phyloP scores from a whole-genome alignment of 1,140 invertebrate genomes.

The Pseudachorutes palmiensis region DNA sequence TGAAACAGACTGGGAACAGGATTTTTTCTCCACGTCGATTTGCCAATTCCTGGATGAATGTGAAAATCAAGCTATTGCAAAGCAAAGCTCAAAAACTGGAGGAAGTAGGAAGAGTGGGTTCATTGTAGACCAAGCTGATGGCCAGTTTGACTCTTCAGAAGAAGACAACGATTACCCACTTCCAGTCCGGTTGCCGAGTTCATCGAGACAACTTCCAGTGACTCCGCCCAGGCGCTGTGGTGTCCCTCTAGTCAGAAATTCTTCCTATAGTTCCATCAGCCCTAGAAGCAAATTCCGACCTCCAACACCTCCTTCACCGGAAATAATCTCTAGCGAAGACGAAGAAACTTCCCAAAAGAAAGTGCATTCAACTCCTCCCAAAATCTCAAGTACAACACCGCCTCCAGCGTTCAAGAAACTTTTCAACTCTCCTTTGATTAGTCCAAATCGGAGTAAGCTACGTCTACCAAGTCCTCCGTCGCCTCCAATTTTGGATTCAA shows the following conservation, averaged over 20 bases:
- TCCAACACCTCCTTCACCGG: not conserved
- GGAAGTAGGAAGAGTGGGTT: not conserved
- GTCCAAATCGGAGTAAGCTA: not conserved
- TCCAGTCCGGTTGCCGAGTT: not conserved
- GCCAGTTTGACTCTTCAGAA: not conserved
- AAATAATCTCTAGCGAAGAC: not conserved
- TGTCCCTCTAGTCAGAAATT: not conserved
- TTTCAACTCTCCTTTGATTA: not conserved
- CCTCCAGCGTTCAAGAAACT: no score
- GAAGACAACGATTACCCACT: not conserved
- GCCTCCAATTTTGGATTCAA: not conserved
- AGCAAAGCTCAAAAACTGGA: not conserved
- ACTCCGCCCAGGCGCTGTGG: not conserved
- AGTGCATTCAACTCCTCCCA: no score
- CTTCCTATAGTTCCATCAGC: not conserved
- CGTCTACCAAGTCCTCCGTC: not conserved
- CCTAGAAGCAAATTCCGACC: not conserved
- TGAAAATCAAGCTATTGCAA: not conserved
- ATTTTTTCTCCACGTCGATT: not conserved
- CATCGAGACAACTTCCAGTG: not conserved
- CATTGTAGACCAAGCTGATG: not conserved
- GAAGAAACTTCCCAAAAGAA: no score
- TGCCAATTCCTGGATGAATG: slow-evolving; percentile 6
- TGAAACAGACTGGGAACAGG: slow-evolving; percentile 4
- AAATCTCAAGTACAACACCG: no score